Evolutionary conservation across 2,888 invertebrate species (phyloP), one percentile per base, ranked within the genome.

Genomic region (Diaprepes abbreviatus): DNA sequence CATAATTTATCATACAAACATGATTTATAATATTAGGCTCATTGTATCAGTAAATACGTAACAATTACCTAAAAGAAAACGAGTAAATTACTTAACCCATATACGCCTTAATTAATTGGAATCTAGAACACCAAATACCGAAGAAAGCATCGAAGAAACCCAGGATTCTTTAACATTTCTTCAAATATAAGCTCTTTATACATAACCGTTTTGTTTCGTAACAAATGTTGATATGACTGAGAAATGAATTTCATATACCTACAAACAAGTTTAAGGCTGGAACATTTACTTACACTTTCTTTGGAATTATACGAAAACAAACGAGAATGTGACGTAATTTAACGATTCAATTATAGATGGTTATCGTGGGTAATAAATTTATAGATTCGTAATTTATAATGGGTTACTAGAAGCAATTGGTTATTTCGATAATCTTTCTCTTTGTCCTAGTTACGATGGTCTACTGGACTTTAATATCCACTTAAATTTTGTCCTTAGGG

Each of bases 191-290:
- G 54, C 12, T 55, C 38, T 36, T 24, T 24, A 21, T 55, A 36
- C 14, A 38, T 38, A 38, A 24, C 40, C 7, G 14, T 14, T n/a
- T 33, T 17, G 45, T 59, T 28, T 55, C 21, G 19, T 43, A 59
- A 59, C 21, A 2, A 2, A 35, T 21, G 55, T 19, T 43, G 58
- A 55, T 36, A 19, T 19, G 19, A 5, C 10, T 9, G 21, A 55
- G 38, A 57, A 12, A 38, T 40, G 28, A 6, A 57, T 40, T 57
- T 57, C 19, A 38, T 55, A 43, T 38, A 24, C 19, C 10, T 3
- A 43, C 58, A 68, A 73, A 73, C 76, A 77, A 78, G 77, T 78
- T 77, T 76, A 76, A 77, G 77, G 77, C 73, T 73, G 74, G 72
- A 70, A 71, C 71, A 74, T 17, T 43, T 17, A 45, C 74, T 76